Base-by-base conservation (phyloP, 23 tunicate genomes). In the Diplosoma virens region DNA sequence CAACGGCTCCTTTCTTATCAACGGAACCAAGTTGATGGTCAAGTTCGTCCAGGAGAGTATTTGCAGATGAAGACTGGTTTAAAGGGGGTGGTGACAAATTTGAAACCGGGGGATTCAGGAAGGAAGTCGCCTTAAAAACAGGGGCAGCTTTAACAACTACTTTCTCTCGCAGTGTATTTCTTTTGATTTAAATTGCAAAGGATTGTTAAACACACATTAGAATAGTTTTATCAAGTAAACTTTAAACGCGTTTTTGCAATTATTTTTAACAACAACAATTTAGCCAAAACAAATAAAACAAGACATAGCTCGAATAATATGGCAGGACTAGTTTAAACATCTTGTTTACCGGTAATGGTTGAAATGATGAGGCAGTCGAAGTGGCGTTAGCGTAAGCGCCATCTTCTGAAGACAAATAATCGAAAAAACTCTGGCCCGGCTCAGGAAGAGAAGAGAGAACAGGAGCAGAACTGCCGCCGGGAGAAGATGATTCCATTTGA, bases 31-130 rank as follows among this genome's bases (percentile, higher is more conserved):
- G 20, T 27, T n/a, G 20, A 11, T 3, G 35, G n/a, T n/a, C n/a
- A 3, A 4, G 70, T 3, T 67, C 52, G 20, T n/a, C 20, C 69
- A 61, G 6, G 21, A 61, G 30, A 3, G 18, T 65, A 41, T 33
- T 30, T 25, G 66, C 36, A 18, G 70, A 25, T 30, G 80, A 48
- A 41, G 36, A 11, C 0, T 66, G 0, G 54, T 79, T 52, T 30
- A 77, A 33, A 9, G 88, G 96, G 0, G 96, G 88, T 21, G 96
- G 96, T 61, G 59, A 48, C 71, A 58, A 89, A 0, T 84, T 60
- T 7, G 84, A 46, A 18, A 22, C 80, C 16, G 87, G 45, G 52
- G 87, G 87, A 78, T 89, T 82, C 59, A 82, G 29, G 41, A 33
- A 89, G 25, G 95, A 41, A 24, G 67, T 75, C 48, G 25, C 37